These are phyloP conservation scores for Actinemys pallida DNA, from an alignment of 2,113 vertebrate genomes.

Conservation along the genomic window DNA sequence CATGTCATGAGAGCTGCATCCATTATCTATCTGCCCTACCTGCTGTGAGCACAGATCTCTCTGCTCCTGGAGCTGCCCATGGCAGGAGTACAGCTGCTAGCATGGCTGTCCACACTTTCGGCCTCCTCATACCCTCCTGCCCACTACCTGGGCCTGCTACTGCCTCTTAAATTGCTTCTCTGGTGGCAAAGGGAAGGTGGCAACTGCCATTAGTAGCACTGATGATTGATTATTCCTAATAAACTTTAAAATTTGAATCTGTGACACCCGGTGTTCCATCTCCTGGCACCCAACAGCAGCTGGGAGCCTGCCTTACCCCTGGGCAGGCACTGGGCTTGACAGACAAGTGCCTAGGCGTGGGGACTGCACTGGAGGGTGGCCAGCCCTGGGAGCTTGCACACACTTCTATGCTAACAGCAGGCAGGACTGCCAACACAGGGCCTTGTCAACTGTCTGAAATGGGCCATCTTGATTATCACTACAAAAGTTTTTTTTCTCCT, in stretches of 20 bases:
- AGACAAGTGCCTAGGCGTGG: neutral
- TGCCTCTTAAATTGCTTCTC: neutral
- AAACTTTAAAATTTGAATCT: neutral
- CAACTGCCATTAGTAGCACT: neutral
- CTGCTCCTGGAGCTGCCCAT: neutral
- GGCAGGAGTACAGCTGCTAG: neutral
- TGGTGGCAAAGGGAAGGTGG: neutral
- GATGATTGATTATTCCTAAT: neutral
- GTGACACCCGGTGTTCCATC: neutral
- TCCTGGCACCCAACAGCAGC: neutral
- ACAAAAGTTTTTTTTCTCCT: too few species aligned
- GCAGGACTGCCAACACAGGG: neutral
- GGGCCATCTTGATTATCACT: too few species aligned
- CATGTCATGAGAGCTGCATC: fast-evolving
- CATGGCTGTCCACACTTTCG: neutral
- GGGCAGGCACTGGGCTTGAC: neutral
- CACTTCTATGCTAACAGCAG: neutral
- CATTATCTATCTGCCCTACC: neutral
- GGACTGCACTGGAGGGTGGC: neutral
- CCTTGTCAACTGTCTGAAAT: too few species aligned
- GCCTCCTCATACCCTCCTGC: neutral
- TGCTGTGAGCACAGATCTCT: neutral
- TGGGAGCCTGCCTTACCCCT: neutral
- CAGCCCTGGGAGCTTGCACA: fast-evolving
- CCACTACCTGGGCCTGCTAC: fast-evolving